phyloP scores from a whole-genome alignment of 2,797 vertebrate genomes.

The Adelosebastes latens region DNA sequence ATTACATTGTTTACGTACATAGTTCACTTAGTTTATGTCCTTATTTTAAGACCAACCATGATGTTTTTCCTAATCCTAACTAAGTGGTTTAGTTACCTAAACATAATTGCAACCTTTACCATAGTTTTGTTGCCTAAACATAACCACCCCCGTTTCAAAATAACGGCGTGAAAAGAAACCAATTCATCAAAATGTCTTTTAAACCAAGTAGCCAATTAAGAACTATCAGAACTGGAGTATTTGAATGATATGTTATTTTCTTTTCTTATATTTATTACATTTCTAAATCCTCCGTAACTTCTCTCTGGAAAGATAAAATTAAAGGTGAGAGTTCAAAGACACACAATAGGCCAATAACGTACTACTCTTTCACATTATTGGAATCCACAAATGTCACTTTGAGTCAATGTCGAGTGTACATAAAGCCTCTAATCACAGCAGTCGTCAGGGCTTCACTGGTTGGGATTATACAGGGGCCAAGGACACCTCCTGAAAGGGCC shows the following conservation, averaged over 20 bases:
- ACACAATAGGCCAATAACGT: not conserved
- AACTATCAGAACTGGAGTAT: not conserved
- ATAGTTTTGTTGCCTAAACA: too few species aligned
- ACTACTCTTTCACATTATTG: not conserved
- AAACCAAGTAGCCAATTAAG: not conserved
- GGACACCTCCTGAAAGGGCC: not conserved
- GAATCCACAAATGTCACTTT: not conserved
- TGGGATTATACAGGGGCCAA: constrained; percentile 2
- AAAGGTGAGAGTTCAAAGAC: not conserved
- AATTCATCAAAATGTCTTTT: not conserved
- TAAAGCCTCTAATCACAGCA: not conserved
- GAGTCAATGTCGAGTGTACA: constrained; percentile 1
- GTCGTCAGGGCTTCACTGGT: not conserved
- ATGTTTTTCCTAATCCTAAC: too few species aligned
- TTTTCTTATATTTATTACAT: not conserved
- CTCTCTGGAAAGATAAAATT: not conserved
- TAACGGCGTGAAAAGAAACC: too few species aligned
- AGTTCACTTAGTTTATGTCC: too few species aligned
- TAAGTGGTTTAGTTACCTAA: too few species aligned
- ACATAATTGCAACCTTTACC: too few species aligned
- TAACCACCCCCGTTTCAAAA: too few species aligned
- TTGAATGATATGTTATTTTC: not conserved
- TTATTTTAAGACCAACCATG: too few species aligned
- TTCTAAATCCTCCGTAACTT: not conserved
- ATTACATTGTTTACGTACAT: too few species aligned